Conservation (phyloP, 2,113 vertebrate species). For the Brachypteracias leptosomus region DNA sequence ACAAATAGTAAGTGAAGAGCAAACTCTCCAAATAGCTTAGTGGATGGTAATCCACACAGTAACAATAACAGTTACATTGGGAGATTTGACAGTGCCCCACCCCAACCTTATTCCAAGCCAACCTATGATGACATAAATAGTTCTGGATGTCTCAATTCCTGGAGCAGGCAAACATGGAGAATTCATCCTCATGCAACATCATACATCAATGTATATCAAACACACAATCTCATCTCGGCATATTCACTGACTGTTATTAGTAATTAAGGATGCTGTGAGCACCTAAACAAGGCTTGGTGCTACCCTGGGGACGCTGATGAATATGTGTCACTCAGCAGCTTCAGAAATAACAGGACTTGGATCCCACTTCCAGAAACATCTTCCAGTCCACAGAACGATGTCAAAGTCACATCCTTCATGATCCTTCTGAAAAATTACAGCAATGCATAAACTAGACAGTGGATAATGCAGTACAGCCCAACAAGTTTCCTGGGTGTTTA, state of each 20-base stretch:
- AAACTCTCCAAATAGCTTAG: not conserved
- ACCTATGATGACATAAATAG: rapidly evolving
- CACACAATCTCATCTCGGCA: not conserved
- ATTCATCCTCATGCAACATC: not conserved
- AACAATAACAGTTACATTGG: not conserved
- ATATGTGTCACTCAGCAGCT: not conserved
- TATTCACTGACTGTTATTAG: not conserved
- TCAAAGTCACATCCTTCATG: not conserved
- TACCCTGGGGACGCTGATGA: not conserved
- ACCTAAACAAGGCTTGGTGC: not conserved
- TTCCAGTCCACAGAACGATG: not conserved
- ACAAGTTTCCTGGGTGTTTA: rapidly evolving
- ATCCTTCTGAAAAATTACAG: not conserved
- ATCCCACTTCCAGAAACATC: not conserved
- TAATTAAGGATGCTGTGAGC: not conserved
- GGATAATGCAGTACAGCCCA: not conserved
- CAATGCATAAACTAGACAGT: not conserved
- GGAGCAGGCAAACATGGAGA: not conserved
- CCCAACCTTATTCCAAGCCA: not conserved
- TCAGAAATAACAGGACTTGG: not conserved
- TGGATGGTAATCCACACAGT: not conserved
- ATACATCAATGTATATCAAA: rapidly evolving
- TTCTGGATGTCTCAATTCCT: not conserved
- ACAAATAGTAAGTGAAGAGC: not conserved
- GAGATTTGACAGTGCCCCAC: not conserved